Conservation (phyloP, 2,888 invertebrate species). For the Rotaria macrura region DNA sequence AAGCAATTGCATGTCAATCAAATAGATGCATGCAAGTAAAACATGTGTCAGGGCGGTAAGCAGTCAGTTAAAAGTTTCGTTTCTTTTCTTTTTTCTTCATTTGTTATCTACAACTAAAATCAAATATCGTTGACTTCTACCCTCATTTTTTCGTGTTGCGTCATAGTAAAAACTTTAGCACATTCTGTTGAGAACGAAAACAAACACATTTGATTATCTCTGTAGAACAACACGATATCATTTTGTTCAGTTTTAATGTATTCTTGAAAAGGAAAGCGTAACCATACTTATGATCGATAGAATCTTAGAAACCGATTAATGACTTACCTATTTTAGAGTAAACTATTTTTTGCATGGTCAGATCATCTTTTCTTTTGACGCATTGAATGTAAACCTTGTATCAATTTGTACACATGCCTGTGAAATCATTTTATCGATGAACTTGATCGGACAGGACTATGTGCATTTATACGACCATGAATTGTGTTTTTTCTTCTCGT, state of each 20-base stretch:
- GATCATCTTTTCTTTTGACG: neutral
- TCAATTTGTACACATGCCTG: neutral
- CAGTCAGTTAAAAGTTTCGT: neutral
- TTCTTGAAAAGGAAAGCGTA: neutral
- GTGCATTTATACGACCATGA: neutral
- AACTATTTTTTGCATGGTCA: neutral
- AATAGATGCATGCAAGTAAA: neutral
- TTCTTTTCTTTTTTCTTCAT: neutral
- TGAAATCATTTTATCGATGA: neutral
- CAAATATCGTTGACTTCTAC: neutral
- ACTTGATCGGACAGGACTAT: slow-evolving; percentile 5
- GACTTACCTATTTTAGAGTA: neutral
- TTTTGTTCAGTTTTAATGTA: neutral
- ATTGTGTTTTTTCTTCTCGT: neutral
- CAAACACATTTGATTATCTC: neutral
- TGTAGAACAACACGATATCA: neutral
- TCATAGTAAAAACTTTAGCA: too few species aligned
- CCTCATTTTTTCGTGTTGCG: too few species aligned
- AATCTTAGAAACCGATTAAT: neutral
- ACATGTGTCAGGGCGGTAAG: neutral
- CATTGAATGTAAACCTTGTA: neutral
- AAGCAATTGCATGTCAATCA: neutral
- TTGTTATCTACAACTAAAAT: neutral
- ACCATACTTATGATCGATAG: neutral
- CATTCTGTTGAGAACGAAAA: too few species aligned